Conservation (phyloP, 2,888 invertebrate genomes). For the Hydriomena furcata region DNA sequence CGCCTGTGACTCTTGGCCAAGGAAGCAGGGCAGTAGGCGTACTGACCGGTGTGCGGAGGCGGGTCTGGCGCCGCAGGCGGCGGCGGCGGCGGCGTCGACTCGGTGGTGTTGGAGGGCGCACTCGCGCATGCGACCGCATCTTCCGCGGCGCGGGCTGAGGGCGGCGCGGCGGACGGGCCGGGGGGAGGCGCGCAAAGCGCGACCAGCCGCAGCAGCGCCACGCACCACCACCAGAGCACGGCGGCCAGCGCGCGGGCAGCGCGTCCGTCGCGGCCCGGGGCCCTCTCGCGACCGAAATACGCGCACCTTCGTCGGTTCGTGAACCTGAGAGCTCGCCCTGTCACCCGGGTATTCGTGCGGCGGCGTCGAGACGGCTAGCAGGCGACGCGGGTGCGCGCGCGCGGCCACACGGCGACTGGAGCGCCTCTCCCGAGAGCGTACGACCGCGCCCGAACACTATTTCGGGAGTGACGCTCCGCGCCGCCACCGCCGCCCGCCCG, state of each 20-base stretch:
- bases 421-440: constrained; percentile 74
- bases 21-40: constrained; percentile 38
- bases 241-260: constrained; percentile 82
- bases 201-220: constrained; percentile 82
- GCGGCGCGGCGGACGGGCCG: constrained; percentile 66
- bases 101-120: constrained; percentile 72
- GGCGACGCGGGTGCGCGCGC: constrained; percentile 81
- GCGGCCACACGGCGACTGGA: constrained; percentile 81
- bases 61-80: constrained; percentile 53
- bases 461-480: constrained; percentile 81
- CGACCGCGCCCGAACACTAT: constrained; percentile 83
- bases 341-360: constrained; percentile 63
- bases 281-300: constrained; percentile 78
- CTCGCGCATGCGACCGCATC: constrained; percentile 75
- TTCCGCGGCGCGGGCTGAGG: constrained; percentile 74
- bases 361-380: constrained; percentile 64
- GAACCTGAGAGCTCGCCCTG: constrained; percentile 61
- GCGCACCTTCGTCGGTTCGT: constrained; percentile 70
- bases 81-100: constrained; percentile 52
- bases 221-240: constrained; percentile 82
- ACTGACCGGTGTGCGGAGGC: constrained; percentile 71
- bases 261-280: constrained; percentile 78
- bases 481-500: constrained; percentile 78
- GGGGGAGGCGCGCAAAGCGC: constrained; percentile 78
- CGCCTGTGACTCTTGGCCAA: neutral